Conservation (phyloP, 2,888 invertebrate genomes). For the Caenorhabditis wallacei region DNA sequence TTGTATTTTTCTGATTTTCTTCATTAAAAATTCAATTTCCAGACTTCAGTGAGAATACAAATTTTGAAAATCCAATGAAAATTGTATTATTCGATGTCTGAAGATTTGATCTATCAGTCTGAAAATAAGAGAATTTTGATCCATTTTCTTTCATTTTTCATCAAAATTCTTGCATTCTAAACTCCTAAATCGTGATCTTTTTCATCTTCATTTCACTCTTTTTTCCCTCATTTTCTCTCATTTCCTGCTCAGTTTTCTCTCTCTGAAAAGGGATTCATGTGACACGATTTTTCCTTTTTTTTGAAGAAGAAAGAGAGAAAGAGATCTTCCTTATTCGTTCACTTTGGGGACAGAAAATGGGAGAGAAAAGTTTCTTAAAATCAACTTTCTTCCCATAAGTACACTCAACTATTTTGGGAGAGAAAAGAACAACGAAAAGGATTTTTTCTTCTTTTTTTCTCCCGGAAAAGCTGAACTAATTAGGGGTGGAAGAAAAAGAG, state of each 20-base stretch:
- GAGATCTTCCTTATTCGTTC: neutral
- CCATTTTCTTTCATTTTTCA: neutral
- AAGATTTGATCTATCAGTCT: too few relatives aligned
- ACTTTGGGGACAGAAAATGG: neutral
- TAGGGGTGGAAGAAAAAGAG: neutral
- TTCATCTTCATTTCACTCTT: slow-evolving; percentile 25
- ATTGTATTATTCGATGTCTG: too few relatives aligned
- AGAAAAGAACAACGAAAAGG: neutral
- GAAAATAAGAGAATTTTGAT: neutral
- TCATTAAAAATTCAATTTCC: too few relatives aligned
- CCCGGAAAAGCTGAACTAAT: slow-evolving; percentile 16
- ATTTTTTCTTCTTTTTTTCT: neutral
- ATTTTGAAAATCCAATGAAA: too few relatives aligned
- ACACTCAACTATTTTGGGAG: slow-evolving; percentile 4
- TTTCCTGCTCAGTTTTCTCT: slow-evolving; percentile 24
- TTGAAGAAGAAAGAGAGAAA: neutral
- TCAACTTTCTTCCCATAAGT: neutral
- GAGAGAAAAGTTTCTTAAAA: neutral
- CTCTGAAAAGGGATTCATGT: slow-evolving; percentile 50
- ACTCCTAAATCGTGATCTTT: neutral
- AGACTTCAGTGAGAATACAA: too few relatives aligned
- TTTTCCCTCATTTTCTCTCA: slow-evolving; percentile 26
- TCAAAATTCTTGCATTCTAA: slow-evolving; percentile 9
- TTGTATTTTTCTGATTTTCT: too few relatives aligned
- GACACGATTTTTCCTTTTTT: slow-evolving; percentile 31